phyloP scores from a whole-genome alignment of 2,113 vertebrate species.

The Tylochromis polylepis region DNA sequence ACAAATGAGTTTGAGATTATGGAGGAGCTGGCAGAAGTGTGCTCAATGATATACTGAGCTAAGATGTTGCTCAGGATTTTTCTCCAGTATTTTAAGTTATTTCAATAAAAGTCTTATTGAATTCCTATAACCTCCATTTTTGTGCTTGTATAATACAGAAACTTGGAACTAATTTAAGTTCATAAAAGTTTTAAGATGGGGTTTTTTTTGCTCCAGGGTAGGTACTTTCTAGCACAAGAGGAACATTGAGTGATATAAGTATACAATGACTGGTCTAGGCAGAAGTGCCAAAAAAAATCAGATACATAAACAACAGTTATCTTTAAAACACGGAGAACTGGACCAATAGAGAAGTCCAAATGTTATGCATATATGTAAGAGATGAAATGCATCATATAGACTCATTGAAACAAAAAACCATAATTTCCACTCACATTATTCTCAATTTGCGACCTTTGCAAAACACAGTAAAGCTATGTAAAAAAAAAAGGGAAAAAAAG shows the following conservation, averaged over 20 bases:
- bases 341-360: background rate
- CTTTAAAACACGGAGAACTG: background rate
- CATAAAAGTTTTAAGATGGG: background rate
- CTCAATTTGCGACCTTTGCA: background rate
- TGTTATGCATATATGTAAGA: background rate
- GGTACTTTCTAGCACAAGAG: background rate
- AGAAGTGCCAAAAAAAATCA: rapidly evolving
- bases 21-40: rapidly evolving
- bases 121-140: background rate
- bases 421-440: background rate
- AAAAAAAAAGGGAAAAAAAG: background rate
- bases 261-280: background rate
- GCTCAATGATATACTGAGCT: background rate
- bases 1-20: background rate
- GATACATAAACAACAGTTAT: background rate
- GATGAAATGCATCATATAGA: background rate
- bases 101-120: background rate
- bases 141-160: background rate
- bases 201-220: background rate
- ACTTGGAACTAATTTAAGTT: background rate
- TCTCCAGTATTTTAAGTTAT: background rate
- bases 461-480: background rate
- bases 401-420: background rate
- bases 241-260: background rate
- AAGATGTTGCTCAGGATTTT: background rate